Evolutionary conservation across 2,113 vertebrate species (phyloP), one percentile per base, ranked within the genome.

Genomic region (Muntiacus muntjak): DNA sequence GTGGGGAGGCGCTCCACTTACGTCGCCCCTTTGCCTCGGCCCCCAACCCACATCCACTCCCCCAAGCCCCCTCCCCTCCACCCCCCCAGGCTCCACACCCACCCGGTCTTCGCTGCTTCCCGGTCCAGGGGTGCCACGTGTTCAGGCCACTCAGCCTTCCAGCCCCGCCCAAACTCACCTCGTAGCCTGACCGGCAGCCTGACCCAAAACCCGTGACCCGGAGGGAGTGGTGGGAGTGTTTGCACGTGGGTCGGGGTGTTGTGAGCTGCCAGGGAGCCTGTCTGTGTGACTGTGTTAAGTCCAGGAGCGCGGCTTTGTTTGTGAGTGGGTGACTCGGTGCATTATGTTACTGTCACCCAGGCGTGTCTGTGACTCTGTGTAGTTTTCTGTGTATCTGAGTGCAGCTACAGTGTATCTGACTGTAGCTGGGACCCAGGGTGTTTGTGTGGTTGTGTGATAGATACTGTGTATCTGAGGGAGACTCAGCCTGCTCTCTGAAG

Each of bases 211-310:
- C 91, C 67, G 90, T 64, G 90, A 6, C 78, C 71, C 4, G 0
- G 71, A 87, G 92, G 85, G 88, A 91, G 86, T 62, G 57, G 78
- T 78, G 52, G 89, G 88, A 45, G 86, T 96, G 84, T 81, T 91
- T 81, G 94, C 96, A 97, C 91, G 93, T 97, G 97, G 86, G 94
- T 71, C 90, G n/a, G 17, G 97, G 58, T 81, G 92, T 82, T 89
- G 90, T 74, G 92, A 92, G 90, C 36, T 21, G 87, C 40, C 78
- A 3, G 7, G 57, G 74, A 87, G 82, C n/a, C 81, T 96, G 89
- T 82, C 13, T 96, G 58, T 47, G 54, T 93, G 74, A 64, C 90
- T 96, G 86, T 92, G 43, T 86, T 86, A 28, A 92, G 88, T 92
- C 76, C n/a, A 28, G 93, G 60, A 91, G 30, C 94, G 6, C 43